phyloP scores from a whole-genome alignment of 2,888 invertebrate genomes.

The Phrixothrix hirtus region DNA sequence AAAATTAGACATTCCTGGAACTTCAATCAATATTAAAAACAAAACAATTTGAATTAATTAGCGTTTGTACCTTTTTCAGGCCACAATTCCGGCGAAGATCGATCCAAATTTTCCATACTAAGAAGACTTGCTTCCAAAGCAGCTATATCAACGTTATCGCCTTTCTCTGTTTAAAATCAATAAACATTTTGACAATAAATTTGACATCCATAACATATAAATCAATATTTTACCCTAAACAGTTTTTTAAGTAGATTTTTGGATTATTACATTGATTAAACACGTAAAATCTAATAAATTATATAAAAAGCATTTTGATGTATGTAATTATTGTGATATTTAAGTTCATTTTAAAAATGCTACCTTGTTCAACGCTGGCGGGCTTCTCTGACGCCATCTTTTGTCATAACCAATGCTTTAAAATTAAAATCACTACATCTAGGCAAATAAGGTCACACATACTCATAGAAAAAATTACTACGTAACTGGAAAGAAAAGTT shows the following conservation, averaged over 20 bases:
- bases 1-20: constrained; percentile 89
- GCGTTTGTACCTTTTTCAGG: constrained; percentile 87
- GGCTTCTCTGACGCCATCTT: constrained; percentile 72
- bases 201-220: constrained; percentile 18
- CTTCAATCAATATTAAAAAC: constrained; percentile 57
- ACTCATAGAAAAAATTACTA: too few relatives aligned
- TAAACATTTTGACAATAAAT: constrained; percentile 33
- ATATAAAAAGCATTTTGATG: too few relatives aligned
- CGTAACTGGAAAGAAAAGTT: too few relatives aligned
- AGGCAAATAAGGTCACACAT: too few relatives aligned
- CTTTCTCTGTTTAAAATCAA: constrained; percentile 36
- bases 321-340: too few relatives aligned
- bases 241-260: too few relatives aligned
- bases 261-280: too few relatives aligned
- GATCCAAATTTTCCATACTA: constrained; percentile 88
- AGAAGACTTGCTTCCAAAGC: constrained; percentile 73
- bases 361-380: constrained; percentile 66
- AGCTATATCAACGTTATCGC: constrained; percentile 42
- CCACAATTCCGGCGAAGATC: constrained; percentile 96
- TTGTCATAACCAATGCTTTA: constrained; percentile 45
- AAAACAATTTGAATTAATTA: constrained; percentile 19
- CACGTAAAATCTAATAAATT: too few relatives aligned
- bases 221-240: constrained; percentile 7
- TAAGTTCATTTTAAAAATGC: constrained; percentile 44
- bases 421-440: too few relatives aligned